Evolutionary conservation across 2,888 invertebrate species (phyloP).

Genomic region (Drosophila vallismaia): DNA sequence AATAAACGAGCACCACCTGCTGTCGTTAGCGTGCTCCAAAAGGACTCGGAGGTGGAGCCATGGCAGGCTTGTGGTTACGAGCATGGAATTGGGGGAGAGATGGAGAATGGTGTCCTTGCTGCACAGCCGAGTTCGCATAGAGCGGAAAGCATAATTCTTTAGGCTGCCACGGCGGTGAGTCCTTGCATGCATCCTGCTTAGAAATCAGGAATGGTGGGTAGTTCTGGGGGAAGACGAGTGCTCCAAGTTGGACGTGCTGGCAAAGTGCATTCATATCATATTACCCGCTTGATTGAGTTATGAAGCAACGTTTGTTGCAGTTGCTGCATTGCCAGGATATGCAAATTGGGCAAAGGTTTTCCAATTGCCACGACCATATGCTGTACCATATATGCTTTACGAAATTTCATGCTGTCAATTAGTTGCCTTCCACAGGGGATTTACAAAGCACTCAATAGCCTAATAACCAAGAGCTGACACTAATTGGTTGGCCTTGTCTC

Average conservation of each 20-base stretch:
- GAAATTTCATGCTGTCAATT: conserved; percentile 22
- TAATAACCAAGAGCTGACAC: conserved; percentile 19
- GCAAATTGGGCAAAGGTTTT: conserved; percentile 20
- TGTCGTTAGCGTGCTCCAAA: conserved; percentile 64
- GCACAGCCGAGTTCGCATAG: conserved; percentile 1
- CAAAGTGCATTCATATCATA: conserved; percentile 50
- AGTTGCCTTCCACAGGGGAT: conserved; percentile 8
- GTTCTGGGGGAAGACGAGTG: not conserved
- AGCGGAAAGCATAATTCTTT: conserved; percentile 69
- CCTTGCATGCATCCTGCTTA: conserved; percentile 28
- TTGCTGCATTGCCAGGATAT: conserved; percentile 25
- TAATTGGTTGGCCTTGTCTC: conserved; percentile 25
- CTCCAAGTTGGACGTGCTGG: conserved; percentile 28
- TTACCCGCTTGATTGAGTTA: conserved; percentile 53
- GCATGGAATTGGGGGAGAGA: not conserved
- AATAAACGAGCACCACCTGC: conserved; percentile 76
- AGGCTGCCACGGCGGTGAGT: conserved; percentile 22
- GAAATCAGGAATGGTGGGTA: conserved; percentile 13
- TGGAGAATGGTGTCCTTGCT: conserved; percentile 19
- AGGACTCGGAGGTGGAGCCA: conserved; percentile 13
- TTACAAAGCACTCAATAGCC: conserved; percentile 11
- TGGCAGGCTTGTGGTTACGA: conserved; percentile 1
- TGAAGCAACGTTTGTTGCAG: conserved; percentile 30
- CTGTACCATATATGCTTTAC: not conserved
- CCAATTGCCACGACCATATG: conserved; percentile 4